Percentiles rank a stretch among this genome's conserved stretches.
Evolutionary conservation across 2,888 invertebrate genomes (phyloP).

Genomic region (Oithona nana): DNA sequence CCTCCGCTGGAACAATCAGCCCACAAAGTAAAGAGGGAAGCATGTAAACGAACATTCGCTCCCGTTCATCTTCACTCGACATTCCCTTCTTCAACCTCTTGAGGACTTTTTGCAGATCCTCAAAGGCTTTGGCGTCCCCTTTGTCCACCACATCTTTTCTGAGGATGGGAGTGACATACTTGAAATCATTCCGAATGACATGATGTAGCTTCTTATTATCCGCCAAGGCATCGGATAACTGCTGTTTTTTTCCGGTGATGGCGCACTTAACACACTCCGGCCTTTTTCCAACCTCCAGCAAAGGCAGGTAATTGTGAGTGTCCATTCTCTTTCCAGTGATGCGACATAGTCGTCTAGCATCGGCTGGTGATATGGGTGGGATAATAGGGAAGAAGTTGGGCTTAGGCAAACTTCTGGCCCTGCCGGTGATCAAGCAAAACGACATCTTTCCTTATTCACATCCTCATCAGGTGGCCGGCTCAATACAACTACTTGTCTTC

Average conservation of each 20-base stretch:
- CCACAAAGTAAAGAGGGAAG: conserved; percentile 52
- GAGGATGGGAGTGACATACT: conserved; percentile 15
- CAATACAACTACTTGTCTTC: neutral
- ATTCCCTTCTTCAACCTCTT: conserved; percentile 13
- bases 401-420: conserved; percentile 55
- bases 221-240: neutral
- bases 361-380: conserved; percentile 61
- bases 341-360: conserved; percentile 50
- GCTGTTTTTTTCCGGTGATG: conserved; percentile 11
- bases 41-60: conserved; percentile 48
- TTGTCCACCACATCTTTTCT: conserved; percentile 11
- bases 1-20: conserved; percentile 48
- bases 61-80: conserved; percentile 37
- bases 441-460: no score
- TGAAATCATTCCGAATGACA: conserved; percentile 13
- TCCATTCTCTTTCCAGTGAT: conserved; percentile 42
- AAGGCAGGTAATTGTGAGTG: conserved; percentile 23
- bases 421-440: conserved; percentile 60
- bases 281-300: conserved; percentile 21
- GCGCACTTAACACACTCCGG: conserved; percentile 16
- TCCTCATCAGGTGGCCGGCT: no score
- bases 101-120: conserved; percentile 18
- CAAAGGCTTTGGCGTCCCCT: conserved; percentile 10
- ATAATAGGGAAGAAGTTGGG: conserved; percentile 62
- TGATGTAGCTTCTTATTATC: conserved; percentile 6